Conservation (phyloP, 2,113 vertebrate genomes). For the Larimichthys crocea region DNA sequence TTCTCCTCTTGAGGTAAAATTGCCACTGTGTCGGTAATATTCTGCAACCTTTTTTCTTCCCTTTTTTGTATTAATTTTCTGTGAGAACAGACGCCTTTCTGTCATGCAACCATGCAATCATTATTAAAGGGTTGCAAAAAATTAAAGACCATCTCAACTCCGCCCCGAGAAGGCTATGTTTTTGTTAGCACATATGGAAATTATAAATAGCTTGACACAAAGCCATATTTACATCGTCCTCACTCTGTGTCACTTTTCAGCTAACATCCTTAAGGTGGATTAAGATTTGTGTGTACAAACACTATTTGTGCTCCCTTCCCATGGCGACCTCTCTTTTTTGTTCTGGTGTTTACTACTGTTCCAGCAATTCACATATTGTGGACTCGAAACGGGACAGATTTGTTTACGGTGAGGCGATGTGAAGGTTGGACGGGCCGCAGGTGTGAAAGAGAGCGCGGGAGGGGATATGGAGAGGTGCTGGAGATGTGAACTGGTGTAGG, state of each 20-base stretch:
- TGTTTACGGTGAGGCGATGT: constrained; percentile 33
- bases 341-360: not conserved
- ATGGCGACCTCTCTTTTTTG: not conserved
- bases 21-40: not conserved
- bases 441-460: constrained; percentile 25
- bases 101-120: constrained; percentile 23
- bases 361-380: constrained; percentile 12
- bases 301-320: not conserved
- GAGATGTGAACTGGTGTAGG: constrained; percentile 55
- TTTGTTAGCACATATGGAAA: not conserved
- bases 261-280: no score
- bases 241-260: not conserved
- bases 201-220: constrained; percentile 24
- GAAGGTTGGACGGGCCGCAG: constrained; percentile 9
- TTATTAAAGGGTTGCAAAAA: constrained; percentile 25
- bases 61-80: not conserved
- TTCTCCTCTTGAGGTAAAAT: not conserved
- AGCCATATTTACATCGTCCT: not conserved
- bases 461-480: constrained; percentile 44
- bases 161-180: constrained; percentile 21
- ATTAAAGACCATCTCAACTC: constrained; percentile 24
- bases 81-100: not conserved
- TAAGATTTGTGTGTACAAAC: no score
- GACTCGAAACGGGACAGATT: constrained; percentile 4
- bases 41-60: not conserved